Evolutionary conservation across 1,140 invertebrate species (phyloP).

Genomic region (Sogatella furcifera): DNA sequence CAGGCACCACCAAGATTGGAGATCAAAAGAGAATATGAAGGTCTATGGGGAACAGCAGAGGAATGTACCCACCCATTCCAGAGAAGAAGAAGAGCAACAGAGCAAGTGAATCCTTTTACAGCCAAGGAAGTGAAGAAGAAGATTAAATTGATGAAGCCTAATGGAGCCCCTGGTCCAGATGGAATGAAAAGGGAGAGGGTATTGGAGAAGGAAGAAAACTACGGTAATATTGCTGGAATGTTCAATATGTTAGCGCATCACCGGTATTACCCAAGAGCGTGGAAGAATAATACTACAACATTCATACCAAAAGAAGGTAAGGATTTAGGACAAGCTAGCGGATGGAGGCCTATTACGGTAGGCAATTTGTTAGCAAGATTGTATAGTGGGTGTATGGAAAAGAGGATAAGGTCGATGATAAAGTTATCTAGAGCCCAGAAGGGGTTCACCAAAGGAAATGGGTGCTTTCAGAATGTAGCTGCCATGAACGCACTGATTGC

Average conservation of each 20-base stretch:
- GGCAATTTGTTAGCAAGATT: slow-evolving; percentile 12
- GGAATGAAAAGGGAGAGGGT: background rate
- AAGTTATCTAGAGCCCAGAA: slow-evolving; percentile 13
- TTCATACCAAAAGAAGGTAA: slow-evolving; percentile 25
- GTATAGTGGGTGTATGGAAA: slow-evolving; percentile 13
- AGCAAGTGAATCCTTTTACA: background rate
- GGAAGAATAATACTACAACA: slow-evolving; percentile 20
- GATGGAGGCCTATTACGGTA: slow-evolving; percentile 25
- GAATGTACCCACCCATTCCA: too few species aligned
- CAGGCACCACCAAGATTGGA: background rate
- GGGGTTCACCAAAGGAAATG: slow-evolving; percentile 20
- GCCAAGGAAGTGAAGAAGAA: background rate
- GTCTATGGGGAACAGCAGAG: background rate
- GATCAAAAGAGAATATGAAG: background rate
- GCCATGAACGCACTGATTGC: slow-evolving; percentile 8
- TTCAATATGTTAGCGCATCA: slow-evolving; percentile 12
- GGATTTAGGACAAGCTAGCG: background rate
- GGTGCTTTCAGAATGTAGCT: slow-evolving; percentile 18
- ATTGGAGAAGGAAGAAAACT: background rate
- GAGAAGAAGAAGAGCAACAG: background rate
- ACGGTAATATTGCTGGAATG: background rate
- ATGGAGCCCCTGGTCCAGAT: slow-evolving; percentile 7
- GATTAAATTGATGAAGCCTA: background rate
- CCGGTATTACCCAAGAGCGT: slow-evolving; percentile 2
- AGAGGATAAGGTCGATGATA: background rate